Evolutionary conservation across 1,140 invertebrate genomes (phyloP).

Genomic region (Megalonaias nervosa): DNA sequence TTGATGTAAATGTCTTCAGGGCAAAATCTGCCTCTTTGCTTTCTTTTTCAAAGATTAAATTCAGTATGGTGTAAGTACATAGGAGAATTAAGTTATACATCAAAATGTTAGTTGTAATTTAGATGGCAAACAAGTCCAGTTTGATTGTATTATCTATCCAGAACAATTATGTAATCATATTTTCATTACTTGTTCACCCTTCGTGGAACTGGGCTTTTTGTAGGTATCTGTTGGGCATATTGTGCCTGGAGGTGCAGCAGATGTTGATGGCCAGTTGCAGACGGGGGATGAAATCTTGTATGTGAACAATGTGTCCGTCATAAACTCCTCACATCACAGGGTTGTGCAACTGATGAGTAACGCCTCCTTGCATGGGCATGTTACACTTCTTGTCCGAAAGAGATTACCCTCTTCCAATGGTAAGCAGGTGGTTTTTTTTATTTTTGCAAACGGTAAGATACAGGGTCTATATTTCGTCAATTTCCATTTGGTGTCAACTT

Average conservation of each 20-base stretch:
- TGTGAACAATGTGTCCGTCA: slow-evolving; percentile 81
- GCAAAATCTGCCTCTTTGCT: too few species aligned
- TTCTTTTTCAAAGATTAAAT: too few species aligned
- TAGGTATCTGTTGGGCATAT: slow-evolving; percentile 94
- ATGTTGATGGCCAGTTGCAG: slow-evolving; percentile 87
- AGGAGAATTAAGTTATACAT: too few species aligned
- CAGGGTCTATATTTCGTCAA: too few species aligned
- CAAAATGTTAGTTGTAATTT: too few species aligned
- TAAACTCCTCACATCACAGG: slow-evolving; percentile 89
- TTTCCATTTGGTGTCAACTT: too few species aligned
- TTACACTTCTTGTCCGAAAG: slow-evolving; percentile 66
- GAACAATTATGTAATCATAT: too few species aligned
- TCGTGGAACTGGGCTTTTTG: slow-evolving; percentile 2
- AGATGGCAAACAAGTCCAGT: too few species aligned
- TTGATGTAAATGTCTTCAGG: too few species aligned
- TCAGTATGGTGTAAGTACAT: too few species aligned
- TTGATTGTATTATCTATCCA: too few species aligned
- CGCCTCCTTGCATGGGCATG: slow-evolving; percentile 84
- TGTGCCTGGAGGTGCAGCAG: slow-evolving; percentile 92
- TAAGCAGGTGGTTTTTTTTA: neutral
- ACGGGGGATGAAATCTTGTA: slow-evolving; percentile 93
- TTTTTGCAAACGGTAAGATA: too few species aligned
- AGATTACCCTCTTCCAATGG: slow-evolving; percentile 53
- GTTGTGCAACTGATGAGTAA: slow-evolving; percentile 92
- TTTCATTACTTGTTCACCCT: neutral